Evolutionary conservation across 2,113 vertebrate genomes (phyloP), one percentile per base, ranked within the genome.

Genomic region (Tylochromis polylepis): DNA sequence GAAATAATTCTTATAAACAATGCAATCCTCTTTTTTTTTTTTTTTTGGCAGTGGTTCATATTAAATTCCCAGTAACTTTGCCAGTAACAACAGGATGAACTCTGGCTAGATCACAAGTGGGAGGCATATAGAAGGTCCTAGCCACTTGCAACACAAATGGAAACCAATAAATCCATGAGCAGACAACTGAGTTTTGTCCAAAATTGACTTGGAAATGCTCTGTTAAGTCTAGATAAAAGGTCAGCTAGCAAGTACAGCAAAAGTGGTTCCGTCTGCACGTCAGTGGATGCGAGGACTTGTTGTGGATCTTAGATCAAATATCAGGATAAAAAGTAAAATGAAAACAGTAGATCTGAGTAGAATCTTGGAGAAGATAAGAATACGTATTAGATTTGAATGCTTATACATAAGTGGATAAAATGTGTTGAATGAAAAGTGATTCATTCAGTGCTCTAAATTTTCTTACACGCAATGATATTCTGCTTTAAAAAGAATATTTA

Each of bases 1-100:
- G 41, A 31, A 77, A 84, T 84, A 82, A 86, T 62, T 85, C 41
- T 43, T 79, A 60, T 56, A 77, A 24, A 81, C 65, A 62, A 88
- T 11, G 59, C 18, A n/a, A 7, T 24, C 67, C 29, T 59, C 51
- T 29, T 81, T 84, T 86, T 86, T 53, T 46, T 55, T 55, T n/a
- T 86, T 80, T 80, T 38, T 65, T 22, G 59, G 62, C 75, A 65
- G 84, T 82, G 67, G 83, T 91, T 90, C 79, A 72, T 89, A 84
- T 93, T 72, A 81, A 82, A 31, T 85, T 86, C 60, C 41, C 16
- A 46, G 27, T 88, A 77, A 92, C 82, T 58, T 36, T 92, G 94
- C 92, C 93, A 94, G 87, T 56, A 94, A 94, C 90, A 93, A 93
- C 92, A 92, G 88, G 92, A 87, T 51, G 84, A 85, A 87, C 55